Percentiles rank a stretch among this genome's conserved stretches.
Evolutionary conservation across 2,113 vertebrate genomes (phyloP).

Genomic region (Vidua macroura): DNA sequence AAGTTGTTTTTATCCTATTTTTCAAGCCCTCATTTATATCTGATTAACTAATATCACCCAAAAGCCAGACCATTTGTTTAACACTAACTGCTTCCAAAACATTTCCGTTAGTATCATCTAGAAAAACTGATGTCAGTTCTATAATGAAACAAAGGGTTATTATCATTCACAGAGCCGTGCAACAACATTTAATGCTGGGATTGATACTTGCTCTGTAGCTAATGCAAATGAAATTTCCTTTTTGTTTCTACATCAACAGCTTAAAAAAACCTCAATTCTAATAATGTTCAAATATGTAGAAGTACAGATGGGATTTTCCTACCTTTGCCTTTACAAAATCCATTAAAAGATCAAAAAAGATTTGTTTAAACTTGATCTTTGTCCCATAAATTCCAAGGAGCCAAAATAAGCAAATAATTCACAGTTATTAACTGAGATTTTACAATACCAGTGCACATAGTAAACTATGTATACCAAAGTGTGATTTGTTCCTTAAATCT

Average conservation of each 20-base stretch:
- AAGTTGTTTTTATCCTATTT: conserved; percentile 27
- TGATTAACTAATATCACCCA: conserved; percentile 38
- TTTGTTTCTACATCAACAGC: background rate
- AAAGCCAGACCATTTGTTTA: conserved; percentile 37
- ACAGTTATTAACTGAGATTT: background rate
- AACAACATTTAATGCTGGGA: background rate
- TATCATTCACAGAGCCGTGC: background rate
- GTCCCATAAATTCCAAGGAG: background rate
- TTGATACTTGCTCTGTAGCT: background rate
- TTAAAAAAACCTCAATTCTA: background rate
- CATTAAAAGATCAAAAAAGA: background rate
- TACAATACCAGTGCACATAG: background rate
- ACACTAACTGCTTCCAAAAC: background rate
- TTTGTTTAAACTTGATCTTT: conserved; percentile 6
- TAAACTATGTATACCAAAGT: background rate
- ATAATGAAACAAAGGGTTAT: conserved; percentile 12
- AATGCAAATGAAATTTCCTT: background rate
- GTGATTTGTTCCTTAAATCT: background rate
- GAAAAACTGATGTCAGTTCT: conserved; percentile 16
- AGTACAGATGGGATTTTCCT: background rate
- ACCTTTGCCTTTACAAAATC: background rate
- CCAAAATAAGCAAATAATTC: conserved; percentile 11
- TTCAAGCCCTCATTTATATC: background rate
- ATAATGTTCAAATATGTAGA: background rate
- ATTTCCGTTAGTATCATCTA: conserved; percentile 1